Evolutionary conservation across 2,888 invertebrate species (phyloP).

Genomic region (Boloria selene): DNA sequence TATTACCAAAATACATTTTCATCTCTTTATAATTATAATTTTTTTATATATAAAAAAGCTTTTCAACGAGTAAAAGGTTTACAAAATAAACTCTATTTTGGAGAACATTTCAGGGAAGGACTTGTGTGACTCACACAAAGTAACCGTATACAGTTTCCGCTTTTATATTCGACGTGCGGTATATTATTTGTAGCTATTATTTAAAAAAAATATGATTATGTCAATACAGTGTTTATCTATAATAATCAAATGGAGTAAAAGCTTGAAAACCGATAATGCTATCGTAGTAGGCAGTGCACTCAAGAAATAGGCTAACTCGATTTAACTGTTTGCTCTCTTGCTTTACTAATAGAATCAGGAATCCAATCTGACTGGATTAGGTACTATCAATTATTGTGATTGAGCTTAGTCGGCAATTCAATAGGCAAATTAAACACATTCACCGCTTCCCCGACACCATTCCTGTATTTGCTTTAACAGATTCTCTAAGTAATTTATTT

Average conservation of each 20-base stretch:
- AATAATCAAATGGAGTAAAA: constrained; percentile 16
- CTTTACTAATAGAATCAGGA: constrained; percentile 55
- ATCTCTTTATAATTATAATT: no score
- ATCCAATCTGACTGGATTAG: constrained; percentile 60
- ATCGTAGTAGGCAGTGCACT: constrained; percentile 36
- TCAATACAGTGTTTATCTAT: constrained; percentile 1
- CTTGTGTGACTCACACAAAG: no score
- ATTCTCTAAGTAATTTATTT: background rate
- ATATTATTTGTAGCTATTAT: no score
- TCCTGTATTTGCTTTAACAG: background rate
- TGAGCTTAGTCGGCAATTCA: constrained; percentile 47
- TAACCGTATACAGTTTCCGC: no score
- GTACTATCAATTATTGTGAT: constrained; percentile 57
- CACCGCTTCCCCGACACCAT: constrained; percentile 3
- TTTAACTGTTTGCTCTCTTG: constrained; percentile 48
- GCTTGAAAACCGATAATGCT: constrained; percentile 28
- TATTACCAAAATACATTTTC: no score
- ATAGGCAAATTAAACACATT: constrained; percentile 34
- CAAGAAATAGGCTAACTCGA: constrained; percentile 38
- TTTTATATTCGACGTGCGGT: no score
- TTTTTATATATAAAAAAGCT: no score
- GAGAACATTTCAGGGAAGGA: no score
- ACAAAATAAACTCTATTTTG: no score
- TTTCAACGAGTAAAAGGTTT: no score
- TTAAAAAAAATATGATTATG: background rate